These are phyloP conservation scores for Embidobia sp. DNA, from an alignment of 2,888 invertebrate species.

Conservation along the genomic window DNA sequence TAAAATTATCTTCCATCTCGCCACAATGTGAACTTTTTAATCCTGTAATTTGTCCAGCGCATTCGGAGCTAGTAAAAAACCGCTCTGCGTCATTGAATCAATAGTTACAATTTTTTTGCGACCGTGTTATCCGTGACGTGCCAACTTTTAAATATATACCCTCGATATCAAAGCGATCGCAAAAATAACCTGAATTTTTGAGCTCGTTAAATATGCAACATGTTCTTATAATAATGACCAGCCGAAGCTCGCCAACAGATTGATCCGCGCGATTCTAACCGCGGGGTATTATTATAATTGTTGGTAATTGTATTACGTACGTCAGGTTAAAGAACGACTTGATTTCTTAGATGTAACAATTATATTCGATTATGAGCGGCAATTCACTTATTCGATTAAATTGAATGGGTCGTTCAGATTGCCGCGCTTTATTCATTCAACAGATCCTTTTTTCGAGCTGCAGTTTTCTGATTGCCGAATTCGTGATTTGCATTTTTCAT, in stretches of 20 bases:
- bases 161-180: conserved; percentile 23
- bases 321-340: conserved; percentile 6
- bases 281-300: conserved; percentile 4
- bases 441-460: too few relatives aligned
- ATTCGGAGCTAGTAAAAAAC: conserved; percentile 2
- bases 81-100: conserved; percentile 21
- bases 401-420: background rate
- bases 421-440: background rate
- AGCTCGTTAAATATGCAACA: conserved; percentile 30
- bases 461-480: too few relatives aligned
- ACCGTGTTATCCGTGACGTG: conserved; percentile 12
- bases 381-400: conserved; percentile 1
- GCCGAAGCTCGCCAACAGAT: background rate
- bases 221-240: conserved; percentile 35
- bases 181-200: conserved; percentile 43
- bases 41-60: background rate
- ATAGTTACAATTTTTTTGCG: conserved; percentile 12
- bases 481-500: too few relatives aligned
- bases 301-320: background rate
- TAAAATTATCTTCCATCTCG: too few relatives aligned
- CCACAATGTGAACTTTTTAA: background rate
- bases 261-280: conserved; percentile 5
- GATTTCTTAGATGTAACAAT: conserved; percentile 11
- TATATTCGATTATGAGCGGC: conserved; percentile 7
- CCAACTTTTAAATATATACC: conserved; percentile 19